These are phyloP conservation scores for Chaetorhynchus papuensis DNA, from an alignment of 2,113 vertebrate species.

Conservation along the genomic window DNA sequence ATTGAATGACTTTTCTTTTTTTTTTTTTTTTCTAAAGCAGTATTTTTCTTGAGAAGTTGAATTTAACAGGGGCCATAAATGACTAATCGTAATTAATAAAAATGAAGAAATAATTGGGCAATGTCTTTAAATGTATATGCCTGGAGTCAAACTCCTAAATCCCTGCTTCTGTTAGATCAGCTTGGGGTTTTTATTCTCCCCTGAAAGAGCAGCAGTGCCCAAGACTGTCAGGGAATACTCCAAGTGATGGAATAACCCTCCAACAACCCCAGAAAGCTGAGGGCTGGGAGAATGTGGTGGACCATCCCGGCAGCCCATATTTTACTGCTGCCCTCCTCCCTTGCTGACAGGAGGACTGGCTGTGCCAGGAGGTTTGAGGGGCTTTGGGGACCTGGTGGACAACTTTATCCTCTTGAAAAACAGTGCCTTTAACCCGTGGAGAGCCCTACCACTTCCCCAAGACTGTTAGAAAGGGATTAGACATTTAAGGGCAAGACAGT, in stretches of 20 bases:
- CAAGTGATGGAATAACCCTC: background rate
- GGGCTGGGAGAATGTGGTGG: background rate
- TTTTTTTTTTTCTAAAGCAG: background rate
- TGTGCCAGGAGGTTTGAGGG: no score
- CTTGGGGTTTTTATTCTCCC: background rate
- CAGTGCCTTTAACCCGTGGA: background rate
- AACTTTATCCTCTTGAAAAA: background rate
- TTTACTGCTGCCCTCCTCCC: background rate
- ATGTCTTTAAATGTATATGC: background rate
- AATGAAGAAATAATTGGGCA: slow-evolving; percentile 25
- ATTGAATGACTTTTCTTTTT: background rate
- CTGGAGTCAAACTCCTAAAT: slow-evolving; percentile 8
- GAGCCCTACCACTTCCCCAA: background rate
- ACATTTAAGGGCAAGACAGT: background rate
- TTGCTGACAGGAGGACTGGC: background rate
- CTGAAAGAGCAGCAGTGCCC: background rate
- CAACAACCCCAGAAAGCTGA: background rate
- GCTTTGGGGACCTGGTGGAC: background rate
- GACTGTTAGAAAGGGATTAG: background rate
- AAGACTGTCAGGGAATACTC: background rate
- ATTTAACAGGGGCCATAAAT: slow-evolving; percentile 16
- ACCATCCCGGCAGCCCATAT: fast-evolving
- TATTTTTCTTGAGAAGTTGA: slow-evolving; percentile 5
- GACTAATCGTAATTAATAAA: slow-evolving; percentile 30
- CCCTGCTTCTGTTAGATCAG: background rate